Evolutionary conservation across 1,140 invertebrate species (phyloP).

Genomic region (Drosophila persimilis): DNA sequence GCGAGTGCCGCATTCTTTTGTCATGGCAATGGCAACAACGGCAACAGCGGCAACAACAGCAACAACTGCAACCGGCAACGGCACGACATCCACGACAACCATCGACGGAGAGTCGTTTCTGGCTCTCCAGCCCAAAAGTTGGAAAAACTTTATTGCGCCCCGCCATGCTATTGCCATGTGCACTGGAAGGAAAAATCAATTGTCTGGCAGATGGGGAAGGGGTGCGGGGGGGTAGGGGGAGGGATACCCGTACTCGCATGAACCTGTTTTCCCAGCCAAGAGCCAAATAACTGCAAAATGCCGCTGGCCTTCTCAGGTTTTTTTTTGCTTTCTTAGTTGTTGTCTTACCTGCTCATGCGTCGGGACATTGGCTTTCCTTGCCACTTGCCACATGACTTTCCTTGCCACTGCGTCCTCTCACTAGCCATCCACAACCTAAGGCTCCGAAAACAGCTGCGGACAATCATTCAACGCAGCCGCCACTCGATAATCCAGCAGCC

Average conservation of each 20-base stretch:
- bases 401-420: too few species aligned
- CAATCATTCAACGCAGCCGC: conserved; percentile 25
- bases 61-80: conserved; percentile 56
- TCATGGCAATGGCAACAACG: conserved; percentile 62
- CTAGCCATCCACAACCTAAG: conserved; percentile 8
- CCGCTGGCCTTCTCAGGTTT: conserved; percentile 42
- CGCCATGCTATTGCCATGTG: conserved; percentile 24
- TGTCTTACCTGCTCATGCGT: conserved; percentile 56
- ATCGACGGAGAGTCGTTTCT: conserved; percentile 68
- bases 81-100: conserved; percentile 48
- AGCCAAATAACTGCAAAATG: conserved; percentile 65
- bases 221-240: too few species aligned
- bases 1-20: conserved; percentile 79
- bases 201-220: conserved; percentile 43
- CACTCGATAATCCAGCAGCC: conserved; percentile 39
- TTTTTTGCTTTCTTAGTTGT: conserved; percentile 8
- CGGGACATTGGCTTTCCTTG: conserved; percentile 59
- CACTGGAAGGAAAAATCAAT: conserved; percentile 73
- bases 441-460: conserved; percentile 31
- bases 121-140: conserved; percentile 55
- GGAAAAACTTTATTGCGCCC: conserved; percentile 58
- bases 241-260: conserved; percentile 24
- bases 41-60: conserved; percentile 18
- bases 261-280: conserved; percentile 63
- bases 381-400: not conserved